Conservation (phyloP, 2,888 invertebrate species). For the Craniophora ligustri region DNA sequence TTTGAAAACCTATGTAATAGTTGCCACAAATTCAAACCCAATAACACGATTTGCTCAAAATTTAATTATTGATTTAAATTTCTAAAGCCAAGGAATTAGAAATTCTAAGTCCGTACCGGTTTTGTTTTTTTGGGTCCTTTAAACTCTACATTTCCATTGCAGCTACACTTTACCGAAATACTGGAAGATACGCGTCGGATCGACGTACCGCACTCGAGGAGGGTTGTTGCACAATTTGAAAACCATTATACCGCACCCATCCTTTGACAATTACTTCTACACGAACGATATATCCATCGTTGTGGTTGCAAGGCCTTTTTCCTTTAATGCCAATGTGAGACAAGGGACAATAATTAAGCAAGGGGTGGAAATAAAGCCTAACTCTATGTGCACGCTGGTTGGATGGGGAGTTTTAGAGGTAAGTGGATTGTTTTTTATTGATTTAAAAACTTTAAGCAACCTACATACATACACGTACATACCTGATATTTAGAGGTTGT, state of each 20-base stretch:
- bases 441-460: slow-evolving; percentile 10
- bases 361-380: slow-evolving; percentile 69
- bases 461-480: too few relatives aligned
- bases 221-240: slow-evolving; percentile 74
- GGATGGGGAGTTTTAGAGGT: slow-evolving; percentile 83
- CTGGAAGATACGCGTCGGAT: slow-evolving; percentile 81
- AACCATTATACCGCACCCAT: slow-evolving; percentile 70
- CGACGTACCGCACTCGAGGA: slow-evolving; percentile 74
- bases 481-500: too few relatives aligned
- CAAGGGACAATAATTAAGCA: slow-evolving; percentile 78
- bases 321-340: slow-evolving; percentile 68
- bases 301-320: slow-evolving; percentile 67
- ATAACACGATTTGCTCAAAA: too few relatives aligned
- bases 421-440: slow-evolving; percentile 12
- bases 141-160: slow-evolving; percentile 37
- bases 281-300: slow-evolving; percentile 78
- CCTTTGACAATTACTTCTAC: slow-evolving; percentile 75
- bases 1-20: too few relatives aligned
- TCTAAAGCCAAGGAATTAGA: too few relatives aligned
- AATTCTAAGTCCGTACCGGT: too few relatives aligned
- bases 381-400: slow-evolving; percentile 71
- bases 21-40: too few relatives aligned
- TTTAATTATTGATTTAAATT: too few relatives aligned
- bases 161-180: slow-evolving; percentile 75
- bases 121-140: too few relatives aligned